These are phyloP conservation scores for Archaeoteleia sp. DNA, from an alignment of 2,888 invertebrate species.

Conservation along the genomic window DNA sequence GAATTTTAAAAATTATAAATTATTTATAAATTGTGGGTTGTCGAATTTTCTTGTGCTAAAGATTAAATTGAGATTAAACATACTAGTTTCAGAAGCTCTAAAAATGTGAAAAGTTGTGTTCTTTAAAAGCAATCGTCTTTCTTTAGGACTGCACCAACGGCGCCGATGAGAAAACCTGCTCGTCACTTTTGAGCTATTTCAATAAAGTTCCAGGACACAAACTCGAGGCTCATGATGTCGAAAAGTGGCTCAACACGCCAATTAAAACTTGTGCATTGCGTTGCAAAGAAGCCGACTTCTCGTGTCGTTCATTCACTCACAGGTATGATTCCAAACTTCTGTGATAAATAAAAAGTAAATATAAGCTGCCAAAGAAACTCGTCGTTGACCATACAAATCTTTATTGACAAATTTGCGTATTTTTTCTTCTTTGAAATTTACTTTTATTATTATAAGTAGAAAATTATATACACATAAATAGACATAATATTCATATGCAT, in stretches of 20 bases:
- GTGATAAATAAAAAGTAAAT: conserved; percentile 19
- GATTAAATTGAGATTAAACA: no score
- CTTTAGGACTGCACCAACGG: conserved; percentile 79
- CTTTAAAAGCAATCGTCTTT: conserved; percentile 37
- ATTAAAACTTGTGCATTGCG: conserved; percentile 78
- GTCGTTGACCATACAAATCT: not conserved
- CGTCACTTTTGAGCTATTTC: conserved; percentile 75
- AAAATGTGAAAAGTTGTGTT: conserved; percentile 24
- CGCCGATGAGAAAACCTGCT: conserved; percentile 77
- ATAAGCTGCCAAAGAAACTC: not conserved
- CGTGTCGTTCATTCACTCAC: conserved; percentile 80
- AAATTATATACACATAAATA: no score
- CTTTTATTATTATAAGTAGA: no score
- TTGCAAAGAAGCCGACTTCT: conserved; percentile 76
- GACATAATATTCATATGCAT: no score
- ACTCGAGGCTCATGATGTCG: conserved; percentile 76
- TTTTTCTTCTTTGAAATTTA: no score
- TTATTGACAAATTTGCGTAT: conserved; percentile 7
- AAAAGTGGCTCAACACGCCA: conserved; percentile 77
- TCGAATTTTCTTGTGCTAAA: no score
- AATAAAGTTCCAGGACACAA: conserved; percentile 70
- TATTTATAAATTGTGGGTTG: not conserved
- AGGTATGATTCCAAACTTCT: conserved; percentile 69
- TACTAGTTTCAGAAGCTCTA: conserved; percentile 20
- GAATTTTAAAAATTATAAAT: no score